Evolutionary conservation across 2,797 vertebrate species (phyloP).

Genomic region (Argya squamiceps): DNA sequence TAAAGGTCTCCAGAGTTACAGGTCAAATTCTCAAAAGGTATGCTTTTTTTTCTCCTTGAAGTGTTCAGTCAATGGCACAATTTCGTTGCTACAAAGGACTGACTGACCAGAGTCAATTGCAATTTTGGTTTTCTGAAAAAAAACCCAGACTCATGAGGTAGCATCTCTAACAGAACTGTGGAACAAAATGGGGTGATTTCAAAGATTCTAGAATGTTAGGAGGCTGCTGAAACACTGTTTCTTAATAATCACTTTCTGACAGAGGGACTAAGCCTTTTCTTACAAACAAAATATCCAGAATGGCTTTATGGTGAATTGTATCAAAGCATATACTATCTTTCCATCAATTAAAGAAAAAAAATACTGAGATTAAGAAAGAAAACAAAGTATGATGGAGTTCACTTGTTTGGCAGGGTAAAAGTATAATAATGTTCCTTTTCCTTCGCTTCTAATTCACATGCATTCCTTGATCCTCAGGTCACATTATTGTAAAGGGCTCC

Average conservation of each 20-base stretch:
- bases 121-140: not conserved
- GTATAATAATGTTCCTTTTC: not conserved
- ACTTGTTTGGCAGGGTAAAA: fast-evolving
- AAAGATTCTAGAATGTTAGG: not conserved
- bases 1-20: not conserved
- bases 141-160: not conserved
- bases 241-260: not conserved
- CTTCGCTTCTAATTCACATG: not conserved
- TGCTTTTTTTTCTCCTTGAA: not conserved
- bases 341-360: not conserved
- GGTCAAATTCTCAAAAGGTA: not conserved
- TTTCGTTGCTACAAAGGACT: not conserved
- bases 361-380: not conserved
- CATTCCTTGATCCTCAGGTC: not conserved
- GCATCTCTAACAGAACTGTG: not conserved
- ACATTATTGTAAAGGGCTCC: not conserved
- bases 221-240: not conserved
- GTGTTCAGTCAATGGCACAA: not conserved
- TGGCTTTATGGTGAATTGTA: not conserved
- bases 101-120: not conserved
- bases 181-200: not conserved
- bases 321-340: not conserved
- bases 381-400: not conserved
- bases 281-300: not conserved
- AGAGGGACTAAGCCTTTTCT: not conserved